These are phyloP conservation scores for Cephus cinctus DNA, from an alignment of 1,140 invertebrate genomes.

Conservation along the genomic window DNA sequence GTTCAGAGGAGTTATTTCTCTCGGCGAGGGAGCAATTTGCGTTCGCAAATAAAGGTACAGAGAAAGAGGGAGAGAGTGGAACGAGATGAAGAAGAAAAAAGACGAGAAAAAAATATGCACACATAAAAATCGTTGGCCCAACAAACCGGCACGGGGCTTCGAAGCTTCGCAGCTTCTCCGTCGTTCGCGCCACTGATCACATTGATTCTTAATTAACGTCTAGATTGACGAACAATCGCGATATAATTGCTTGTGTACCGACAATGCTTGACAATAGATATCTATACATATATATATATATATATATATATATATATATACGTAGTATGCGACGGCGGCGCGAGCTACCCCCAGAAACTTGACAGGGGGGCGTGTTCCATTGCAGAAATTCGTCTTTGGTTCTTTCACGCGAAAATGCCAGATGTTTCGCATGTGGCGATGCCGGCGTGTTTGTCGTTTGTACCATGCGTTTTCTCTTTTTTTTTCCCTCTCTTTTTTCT, in stretches of 20 bases:
- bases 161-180: conserved; percentile 15
- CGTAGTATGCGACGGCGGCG: too few species aligned
- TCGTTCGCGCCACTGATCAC: conserved; percentile 37
- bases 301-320: too few species aligned
- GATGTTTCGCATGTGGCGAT: conserved; percentile 56
- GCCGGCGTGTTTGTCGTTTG: conserved; percentile 11
- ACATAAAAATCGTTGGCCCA: too few species aligned
- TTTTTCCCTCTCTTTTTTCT: background rate
- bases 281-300: too few species aligned
- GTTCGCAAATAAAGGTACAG: conserved; percentile 1
- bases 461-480: conserved; percentile 1
- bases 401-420: conserved; percentile 56
- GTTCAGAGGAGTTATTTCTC: conserved; percentile 12
- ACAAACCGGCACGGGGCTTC: too few species aligned
- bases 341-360: conserved; percentile 36
- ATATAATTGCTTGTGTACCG: conserved; percentile 44
- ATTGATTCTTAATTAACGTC: conserved; percentile 51
- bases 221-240: conserved; percentile 47
- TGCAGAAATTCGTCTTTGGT: conserved; percentile 52
- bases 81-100: background rate
- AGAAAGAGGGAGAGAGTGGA: background rate
- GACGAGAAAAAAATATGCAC: background rate
- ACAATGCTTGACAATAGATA: conserved; percentile 46
- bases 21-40: background rate
- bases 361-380: conserved; percentile 52